Evolutionary conservation across 2,888 invertebrate genomes (phyloP), one percentile per base, ranked within the genome.

Genomic region (Trichogramma dendrolimi): DNA sequence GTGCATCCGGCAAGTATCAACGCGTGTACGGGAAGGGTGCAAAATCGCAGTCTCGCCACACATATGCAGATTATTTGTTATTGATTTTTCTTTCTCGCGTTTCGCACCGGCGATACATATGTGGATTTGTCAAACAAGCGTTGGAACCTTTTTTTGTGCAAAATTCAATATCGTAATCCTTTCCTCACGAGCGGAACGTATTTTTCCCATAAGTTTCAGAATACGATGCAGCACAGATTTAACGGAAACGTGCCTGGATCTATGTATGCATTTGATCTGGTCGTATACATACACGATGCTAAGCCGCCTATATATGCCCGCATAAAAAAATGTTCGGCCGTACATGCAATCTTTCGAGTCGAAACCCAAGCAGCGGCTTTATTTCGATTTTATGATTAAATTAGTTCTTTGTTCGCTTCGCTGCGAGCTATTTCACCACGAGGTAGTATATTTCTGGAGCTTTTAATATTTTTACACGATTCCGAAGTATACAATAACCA

Each of bases 101-200:
- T 40, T 52, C 5, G 38, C 14, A 6, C 27, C 27, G 27, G 2
- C 27, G 27, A 27, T 27, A 27, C 27, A 27, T 27, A 27, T 27
- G 27, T 27, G 27, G 27, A 27, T 27, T 27, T 27, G 27, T 27
- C 27, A 27, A 27, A 27, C 27, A 27, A 27, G 27, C 27, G 27
- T 27, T 27, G 27, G 27, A 27, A 27, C 27, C 27, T 27, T 27
- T 27, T 27, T 27, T 27, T 27, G 27, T 27, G 27, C 27, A 27
- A 27, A 27, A 27, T 62, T 60, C 65, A 62, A 60, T 65, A 62
- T 62, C 62, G 60, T 65, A 65, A 65, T 65, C 65, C 64, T 41
- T 50, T 60, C 42, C 27, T 27, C 48, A n/a, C 55, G 60, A 14
- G 11, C 11, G 43, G 6, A 27, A 6, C 38, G 8, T 27, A 42